phyloP scores from a whole-genome alignment of 2,797 vertebrate genomes.

The Pantherophis alleghaniensis region DNA sequence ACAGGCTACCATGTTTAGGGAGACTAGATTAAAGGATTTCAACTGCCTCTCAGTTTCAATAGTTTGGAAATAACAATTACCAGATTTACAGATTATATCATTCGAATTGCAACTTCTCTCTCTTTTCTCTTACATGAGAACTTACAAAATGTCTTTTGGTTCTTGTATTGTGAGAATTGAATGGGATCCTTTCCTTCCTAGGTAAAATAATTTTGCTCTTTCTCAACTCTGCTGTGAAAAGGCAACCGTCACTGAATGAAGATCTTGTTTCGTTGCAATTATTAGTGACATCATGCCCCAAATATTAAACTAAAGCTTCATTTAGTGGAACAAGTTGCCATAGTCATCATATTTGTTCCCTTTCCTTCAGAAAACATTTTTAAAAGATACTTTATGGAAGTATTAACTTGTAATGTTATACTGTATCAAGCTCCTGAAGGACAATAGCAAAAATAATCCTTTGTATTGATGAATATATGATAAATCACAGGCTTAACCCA shows the following conservation, averaged over 20 bases:
- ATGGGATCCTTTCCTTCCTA: slow-evolving; percentile 12
- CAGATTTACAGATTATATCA: not conserved
- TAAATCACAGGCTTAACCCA: slow-evolving; percentile 33
- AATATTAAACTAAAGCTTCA: slow-evolving; percentile 13
- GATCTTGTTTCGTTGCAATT: slow-evolving; percentile 22
- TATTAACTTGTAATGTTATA: not conserved
- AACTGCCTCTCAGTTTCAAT: not conserved
- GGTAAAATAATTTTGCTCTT: not conserved
- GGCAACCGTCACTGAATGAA: slow-evolving; percentile 10
- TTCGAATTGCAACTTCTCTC: not conserved
- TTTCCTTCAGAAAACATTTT: not conserved
- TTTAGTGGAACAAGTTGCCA: not conserved
- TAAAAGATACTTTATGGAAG: not conserved
- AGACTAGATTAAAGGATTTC: not conserved
- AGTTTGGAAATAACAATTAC: not conserved
- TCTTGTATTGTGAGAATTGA: not conserved
- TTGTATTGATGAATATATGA: slow-evolving; percentile 8
- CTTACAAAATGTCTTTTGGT: not conserved
- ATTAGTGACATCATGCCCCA: slow-evolving; percentile 27
- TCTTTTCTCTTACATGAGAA: not conserved
- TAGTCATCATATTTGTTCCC: not conserved
- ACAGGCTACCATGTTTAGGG: not conserved
- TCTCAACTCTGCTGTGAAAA: slow-evolving; percentile 16
- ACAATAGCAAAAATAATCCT: not conserved
- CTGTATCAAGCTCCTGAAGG: not conserved